A percentile compares a stretch with the other conserved stretches of the same genome.
Evolutionary conservation across 2,888 invertebrate genomes (phyloP).

Genomic region (Neelides folsomi): DNA sequence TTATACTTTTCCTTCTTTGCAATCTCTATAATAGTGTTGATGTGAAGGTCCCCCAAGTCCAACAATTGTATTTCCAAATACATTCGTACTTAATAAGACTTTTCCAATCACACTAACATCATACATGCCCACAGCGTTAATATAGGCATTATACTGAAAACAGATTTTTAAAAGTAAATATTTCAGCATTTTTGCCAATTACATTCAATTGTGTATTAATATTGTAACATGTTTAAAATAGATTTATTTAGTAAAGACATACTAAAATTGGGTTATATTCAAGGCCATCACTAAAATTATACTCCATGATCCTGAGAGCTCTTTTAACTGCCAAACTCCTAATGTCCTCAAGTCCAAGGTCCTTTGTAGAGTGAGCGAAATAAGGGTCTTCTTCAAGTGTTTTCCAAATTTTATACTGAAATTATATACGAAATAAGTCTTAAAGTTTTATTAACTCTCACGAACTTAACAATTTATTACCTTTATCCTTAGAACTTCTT

Average conservation of each 20-base stretch:
- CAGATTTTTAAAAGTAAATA: not conserved
- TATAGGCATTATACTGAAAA: slow-evolving; percentile 7
- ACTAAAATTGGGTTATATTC: slow-evolving; percentile 32
- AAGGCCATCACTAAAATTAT: slow-evolving; percentile 44
- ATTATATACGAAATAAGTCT: no score
- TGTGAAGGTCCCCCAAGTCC: slow-evolving; percentile 37
- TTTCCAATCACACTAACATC: slow-evolving; percentile 17
- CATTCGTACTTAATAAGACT: slow-evolving; percentile 30
- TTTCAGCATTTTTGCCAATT: no score
- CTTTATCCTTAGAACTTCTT: slow-evolving; percentile 59
- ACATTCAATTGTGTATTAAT: no score
- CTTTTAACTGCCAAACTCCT: slow-evolving; percentile 47
- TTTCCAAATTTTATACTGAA: slow-evolving; percentile 46
- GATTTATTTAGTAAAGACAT: slow-evolving; percentile 12
- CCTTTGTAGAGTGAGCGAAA: slow-evolving; percentile 42
- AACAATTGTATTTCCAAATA: slow-evolving; percentile 37
- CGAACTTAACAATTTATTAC: slow-evolving; percentile 40
- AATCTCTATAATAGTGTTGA: slow-evolving; percentile 34
- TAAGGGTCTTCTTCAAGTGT: slow-evolving; percentile 47
- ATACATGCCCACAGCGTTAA: slow-evolving; percentile 15
- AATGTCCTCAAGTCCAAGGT: slow-evolving; percentile 39
- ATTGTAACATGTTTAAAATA: no score
- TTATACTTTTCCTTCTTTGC: slow-evolving; percentile 34
- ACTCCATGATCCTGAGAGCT: slow-evolving; percentile 51
- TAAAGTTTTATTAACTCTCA: not conserved